Percentiles rank a stretch among this genome's conserved stretches.
Conservation (phyloP, 1,140 invertebrate species). For the Lepidurus arcticus region DNA sequence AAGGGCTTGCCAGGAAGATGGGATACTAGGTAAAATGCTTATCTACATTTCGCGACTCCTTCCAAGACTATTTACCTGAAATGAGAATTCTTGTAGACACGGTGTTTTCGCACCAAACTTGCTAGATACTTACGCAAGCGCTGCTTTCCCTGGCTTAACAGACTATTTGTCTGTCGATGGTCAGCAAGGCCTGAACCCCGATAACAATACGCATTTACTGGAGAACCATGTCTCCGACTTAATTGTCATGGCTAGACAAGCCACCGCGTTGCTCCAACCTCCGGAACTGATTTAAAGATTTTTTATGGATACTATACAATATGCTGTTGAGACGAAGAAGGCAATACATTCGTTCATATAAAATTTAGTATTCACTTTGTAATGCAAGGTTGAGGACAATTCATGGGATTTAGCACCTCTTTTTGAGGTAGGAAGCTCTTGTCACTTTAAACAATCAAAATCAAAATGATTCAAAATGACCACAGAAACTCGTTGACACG, state of each 20-base stretch:
- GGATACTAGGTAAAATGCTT: slow-evolving; percentile 36
- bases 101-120: slow-evolving; percentile 45
- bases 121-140: slow-evolving; percentile 44
- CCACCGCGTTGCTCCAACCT: background rate
- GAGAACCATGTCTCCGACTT: background rate
- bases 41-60: background rate
- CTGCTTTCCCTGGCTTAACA: slow-evolving; percentile 46
- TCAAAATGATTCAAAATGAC: background rate
- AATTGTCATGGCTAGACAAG: slow-evolving; percentile 1
- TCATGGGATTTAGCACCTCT: background rate
- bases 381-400: background rate
- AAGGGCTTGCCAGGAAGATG: slow-evolving; percentile 44
- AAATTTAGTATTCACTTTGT: slow-evolving; percentile 3
- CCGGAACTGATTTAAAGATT: background rate
- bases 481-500: background rate
- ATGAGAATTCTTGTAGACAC: slow-evolving; percentile 42
- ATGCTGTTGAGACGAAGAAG: background rate
- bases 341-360: slow-evolving; percentile 8
- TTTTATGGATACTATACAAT: background rate
- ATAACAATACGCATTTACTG: background rate
- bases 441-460: background rate
- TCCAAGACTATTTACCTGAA: background rate
- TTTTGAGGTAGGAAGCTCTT: slow-evolving; percentile 10
- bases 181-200: background rate
- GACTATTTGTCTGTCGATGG: slow-evolving; percentile 37